Base-by-base conservation (phyloP, 2,888 invertebrate species). In the Chrysolina oricalcia region DNA sequence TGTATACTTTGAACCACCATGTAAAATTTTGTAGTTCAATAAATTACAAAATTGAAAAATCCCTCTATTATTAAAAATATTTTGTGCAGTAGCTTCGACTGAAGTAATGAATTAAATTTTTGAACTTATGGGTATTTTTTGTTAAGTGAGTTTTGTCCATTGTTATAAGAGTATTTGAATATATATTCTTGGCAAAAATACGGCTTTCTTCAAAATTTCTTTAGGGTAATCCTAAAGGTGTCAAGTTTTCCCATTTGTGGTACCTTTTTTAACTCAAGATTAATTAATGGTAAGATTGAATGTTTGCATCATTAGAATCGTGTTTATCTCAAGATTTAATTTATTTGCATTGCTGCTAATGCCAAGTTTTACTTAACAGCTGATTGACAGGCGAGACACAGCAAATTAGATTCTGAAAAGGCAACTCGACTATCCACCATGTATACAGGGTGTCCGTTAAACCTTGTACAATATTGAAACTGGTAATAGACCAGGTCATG, bases 121-220 rank as follows among this genome's bases (percentile, higher is more conserved):
- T 8, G 9, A 67, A 70, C 68, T 71, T 68, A 72, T 67, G 76
- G 74, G 74, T 78, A 72, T 69, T 78, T 75, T 78, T 74, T 59
- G 50, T 66, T 62, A 70, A 63, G 63, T 78, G 74, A 75, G 69
- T 72, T 79, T 77, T 78, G 76, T 79, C 79, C 76, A 77, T 76
- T 80, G 80, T 81, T 81, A 78, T 77, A 59, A 76, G 80, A 70
- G 78, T 81, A 76, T 76, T 78, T 80, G 78, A 79, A 77, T 73
- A 78, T 73, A 70, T 73, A 70, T 73, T 80, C 83, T 84, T 81
- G 86, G 86, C 86, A 86, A 87, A 87, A 87, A 86, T 87, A 86
- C 86, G 86, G 87, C 86, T 85, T 81, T 76, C 74, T 77, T 74
- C 50, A 67, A 68, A 70, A 72, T 40, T 41, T 21, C 19, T 53